Percentiles rank a stretch among this genome's conserved stretches.
phyloP scores from a whole-genome alignment of 2,113 vertebrate genomes.

The Alces alces region DNA sequence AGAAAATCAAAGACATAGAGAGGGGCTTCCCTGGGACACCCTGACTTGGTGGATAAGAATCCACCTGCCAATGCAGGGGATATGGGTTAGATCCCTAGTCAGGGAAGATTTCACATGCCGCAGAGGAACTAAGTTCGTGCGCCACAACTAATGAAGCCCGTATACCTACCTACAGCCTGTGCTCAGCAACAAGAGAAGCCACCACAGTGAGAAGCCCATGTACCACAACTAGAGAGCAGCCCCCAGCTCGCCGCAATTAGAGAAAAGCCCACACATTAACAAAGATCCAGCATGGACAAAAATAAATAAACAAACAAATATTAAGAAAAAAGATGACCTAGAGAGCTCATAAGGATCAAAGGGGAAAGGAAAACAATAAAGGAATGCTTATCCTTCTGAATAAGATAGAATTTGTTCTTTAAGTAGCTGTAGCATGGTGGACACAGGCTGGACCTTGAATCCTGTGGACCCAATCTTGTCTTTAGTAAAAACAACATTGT shows the following conservation, averaged over 20 bases:
- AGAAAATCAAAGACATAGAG: background rate
- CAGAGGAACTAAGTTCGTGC: accelerated
- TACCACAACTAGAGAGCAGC: background rate
- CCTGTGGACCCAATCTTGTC: background rate
- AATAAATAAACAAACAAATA: background rate
- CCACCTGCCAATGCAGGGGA: background rate
- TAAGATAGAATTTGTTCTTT: background rate
- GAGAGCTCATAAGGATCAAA: background rate
- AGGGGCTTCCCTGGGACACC: background rate
- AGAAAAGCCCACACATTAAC: background rate
- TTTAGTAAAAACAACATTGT: background rate
- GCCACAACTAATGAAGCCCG: background rate
- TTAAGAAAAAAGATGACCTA: background rate
- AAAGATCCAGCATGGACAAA: background rate
- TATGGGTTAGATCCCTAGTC: background rate
- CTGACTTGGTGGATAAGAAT: background rate
- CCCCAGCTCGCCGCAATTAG: background rate
- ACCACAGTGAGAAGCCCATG: background rate
- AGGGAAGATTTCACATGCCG: background rate
- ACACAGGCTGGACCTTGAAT: background rate
- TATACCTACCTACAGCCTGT: background rate
- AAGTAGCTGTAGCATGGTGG: background rate
- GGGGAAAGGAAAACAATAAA: background rate
- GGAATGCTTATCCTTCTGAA: background rate
- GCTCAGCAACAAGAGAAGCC: background rate